Percentiles rank a stretch among this genome's conserved stretches.
Evolutionary conservation across 2,797 vertebrate species (phyloP).

Genomic region (Carapus acus): DNA sequence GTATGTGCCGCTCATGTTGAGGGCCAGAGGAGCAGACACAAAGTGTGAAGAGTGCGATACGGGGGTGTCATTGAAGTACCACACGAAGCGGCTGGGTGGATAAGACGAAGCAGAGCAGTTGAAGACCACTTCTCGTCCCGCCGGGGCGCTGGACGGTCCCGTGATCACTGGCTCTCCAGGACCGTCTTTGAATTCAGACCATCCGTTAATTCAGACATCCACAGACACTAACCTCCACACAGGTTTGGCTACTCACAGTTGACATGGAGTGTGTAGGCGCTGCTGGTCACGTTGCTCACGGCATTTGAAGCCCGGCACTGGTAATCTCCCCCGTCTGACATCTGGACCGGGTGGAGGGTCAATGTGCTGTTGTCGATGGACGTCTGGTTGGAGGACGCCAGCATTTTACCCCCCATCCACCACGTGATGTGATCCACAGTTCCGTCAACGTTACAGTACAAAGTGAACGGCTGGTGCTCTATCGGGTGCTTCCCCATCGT

Average conservation of each 20-base stretch:
- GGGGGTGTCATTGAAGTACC: slow-evolving; percentile 36
- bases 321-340: slow-evolving; percentile 57
- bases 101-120: slow-evolving; percentile 40
- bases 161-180: slow-evolving; percentile 28
- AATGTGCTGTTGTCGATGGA: slow-evolving; percentile 46
- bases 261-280: slow-evolving; percentile 37
- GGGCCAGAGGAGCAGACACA: slow-evolving; percentile 10
- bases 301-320: slow-evolving; percentile 56
- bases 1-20: slow-evolving; percentile 29
- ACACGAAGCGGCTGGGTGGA: slow-evolving; percentile 38
- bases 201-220: background rate
- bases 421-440: slow-evolving; percentile 46
- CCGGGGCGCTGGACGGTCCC: slow-evolving; percentile 13
- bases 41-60: slow-evolving; percentile 16
- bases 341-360: slow-evolving; percentile 38
- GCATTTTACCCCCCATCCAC: slow-evolving; percentile 39
- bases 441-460: slow-evolving; percentile 56
- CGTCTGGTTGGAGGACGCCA: slow-evolving; percentile 40
- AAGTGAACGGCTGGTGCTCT: slow-evolving; percentile 31
- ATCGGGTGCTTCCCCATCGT: slow-evolving; percentile 29
- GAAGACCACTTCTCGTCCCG: slow-evolving; percentile 17
- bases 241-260: slow-evolving; percentile 60
- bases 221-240: background rate
- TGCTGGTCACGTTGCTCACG: slow-evolving; percentile 61
- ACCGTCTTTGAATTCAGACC: slow-evolving; percentile 34